These are phyloP conservation scores for Lasioglossum marginatum DNA, from an alignment of 2,888 invertebrate species.

Conservation along the genomic window DNA sequence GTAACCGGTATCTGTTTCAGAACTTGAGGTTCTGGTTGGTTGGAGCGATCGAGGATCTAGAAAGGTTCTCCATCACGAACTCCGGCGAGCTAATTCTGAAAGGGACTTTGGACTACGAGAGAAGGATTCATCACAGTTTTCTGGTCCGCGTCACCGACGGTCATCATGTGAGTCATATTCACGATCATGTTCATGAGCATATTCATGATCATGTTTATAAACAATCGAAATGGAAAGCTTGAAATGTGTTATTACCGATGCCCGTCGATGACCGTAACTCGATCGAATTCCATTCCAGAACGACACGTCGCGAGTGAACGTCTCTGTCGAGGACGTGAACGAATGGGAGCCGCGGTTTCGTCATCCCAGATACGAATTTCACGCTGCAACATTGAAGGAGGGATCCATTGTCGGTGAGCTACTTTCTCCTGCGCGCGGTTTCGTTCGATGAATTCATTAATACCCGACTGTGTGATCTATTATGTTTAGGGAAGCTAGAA, in stretches of 20 bases:
- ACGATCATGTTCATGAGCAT: too few relatives aligned
- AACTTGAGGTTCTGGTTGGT: conserved; percentile 90
- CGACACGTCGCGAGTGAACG: conserved; percentile 92
- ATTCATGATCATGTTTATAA: too few relatives aligned
- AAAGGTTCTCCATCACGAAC: conserved; percentile 91
- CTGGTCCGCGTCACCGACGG: conserved; percentile 94
- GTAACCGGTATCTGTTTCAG: conserved; percentile 79
- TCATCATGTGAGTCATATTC: conserved; percentile 86
- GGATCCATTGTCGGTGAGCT: conserved; percentile 80
- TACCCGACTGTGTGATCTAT: neutral
- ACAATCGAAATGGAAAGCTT: too few relatives aligned
- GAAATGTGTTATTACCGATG: neutral
- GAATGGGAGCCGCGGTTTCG: conserved; percentile 97
- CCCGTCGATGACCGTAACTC: neutral
- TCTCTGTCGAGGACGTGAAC: conserved; percentile 94
- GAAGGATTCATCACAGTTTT: conserved; percentile 89
- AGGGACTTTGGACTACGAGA: conserved; percentile 92
- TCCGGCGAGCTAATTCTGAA: conserved; percentile 92
- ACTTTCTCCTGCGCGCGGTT: conserved; percentile 8
- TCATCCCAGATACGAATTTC: conserved; percentile 94
- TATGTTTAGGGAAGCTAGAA: conserved; percentile 88
- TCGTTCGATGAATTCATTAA: neutral
- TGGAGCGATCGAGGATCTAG: conserved; percentile 90
- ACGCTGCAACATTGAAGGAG: conserved; percentile 78
- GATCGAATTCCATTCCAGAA: conserved; percentile 86